Evolutionary conservation across 2,888 invertebrate species (phyloP).

Genomic region (Drosophila meridiana): DNA sequence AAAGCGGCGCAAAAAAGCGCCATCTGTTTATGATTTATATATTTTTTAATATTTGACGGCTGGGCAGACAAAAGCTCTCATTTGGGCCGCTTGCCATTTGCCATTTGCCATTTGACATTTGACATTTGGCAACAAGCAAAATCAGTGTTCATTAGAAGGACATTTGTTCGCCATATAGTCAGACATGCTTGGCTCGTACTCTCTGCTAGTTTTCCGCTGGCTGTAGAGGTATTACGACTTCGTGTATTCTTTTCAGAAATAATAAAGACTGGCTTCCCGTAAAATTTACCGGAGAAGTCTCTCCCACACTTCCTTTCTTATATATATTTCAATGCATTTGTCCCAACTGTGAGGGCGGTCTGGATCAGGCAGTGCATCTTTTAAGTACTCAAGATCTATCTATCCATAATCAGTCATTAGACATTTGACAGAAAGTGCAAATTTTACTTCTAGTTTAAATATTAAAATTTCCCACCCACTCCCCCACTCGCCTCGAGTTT

Average conservation of each 20-base stretch:
- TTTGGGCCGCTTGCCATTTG: conserved; percentile 10
- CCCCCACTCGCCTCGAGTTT: no score
- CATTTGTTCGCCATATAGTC: conserved; percentile 58
- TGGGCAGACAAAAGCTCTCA: conserved; percentile 19
- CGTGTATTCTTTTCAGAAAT: not conserved
- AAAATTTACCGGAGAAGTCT: not conserved
- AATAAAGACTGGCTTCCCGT: not conserved
- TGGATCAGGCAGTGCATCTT: no score
- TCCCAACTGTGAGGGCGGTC: no score
- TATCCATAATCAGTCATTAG: not conserved
- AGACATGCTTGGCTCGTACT: conserved; percentile 8
- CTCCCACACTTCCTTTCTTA: not conserved
- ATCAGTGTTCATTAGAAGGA: conserved; percentile 65
- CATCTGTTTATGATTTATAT: conserved; percentile 79
- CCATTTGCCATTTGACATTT: conserved; percentile 24
- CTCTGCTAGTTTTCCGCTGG: not conserved
- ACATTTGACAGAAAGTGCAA: not conserved
- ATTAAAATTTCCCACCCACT: not conserved
- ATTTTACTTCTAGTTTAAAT: not conserved
- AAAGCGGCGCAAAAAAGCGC: conserved; percentile 54
- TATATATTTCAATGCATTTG: not conserved
- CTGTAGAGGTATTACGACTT: not conserved
- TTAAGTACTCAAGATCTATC: no score
- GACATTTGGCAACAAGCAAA: conserved; percentile 56
- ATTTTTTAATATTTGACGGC: conserved; percentile 64